phyloP scores from a whole-genome alignment of 2,797 vertebrate species.

The Crax fasciolata region DNA sequence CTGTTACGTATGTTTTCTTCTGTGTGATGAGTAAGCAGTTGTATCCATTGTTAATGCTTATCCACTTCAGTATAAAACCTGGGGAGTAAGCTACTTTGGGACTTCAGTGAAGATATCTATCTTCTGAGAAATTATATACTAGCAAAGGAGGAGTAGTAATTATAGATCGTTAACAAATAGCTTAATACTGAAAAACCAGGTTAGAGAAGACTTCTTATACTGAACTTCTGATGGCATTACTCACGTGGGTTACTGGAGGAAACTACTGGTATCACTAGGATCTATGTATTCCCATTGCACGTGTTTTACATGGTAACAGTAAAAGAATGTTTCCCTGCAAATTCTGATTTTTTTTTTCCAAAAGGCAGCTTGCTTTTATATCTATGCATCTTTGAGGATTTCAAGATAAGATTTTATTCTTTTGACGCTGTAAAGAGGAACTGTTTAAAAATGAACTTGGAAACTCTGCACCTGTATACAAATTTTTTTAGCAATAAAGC shows the following conservation, averaged over 20 bases:
- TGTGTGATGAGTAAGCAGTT: conserved; percentile 25
- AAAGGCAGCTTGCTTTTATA: conserved; percentile 85
- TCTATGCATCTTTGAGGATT: conserved; percentile 86
- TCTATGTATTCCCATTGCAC: conserved; percentile 38
- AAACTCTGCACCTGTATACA: conserved; percentile 85
- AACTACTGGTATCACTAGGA: not conserved
- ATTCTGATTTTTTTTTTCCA: conserved; percentile 77
- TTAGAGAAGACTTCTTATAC: not conserved
- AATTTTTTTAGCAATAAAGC: conserved; percentile 86
- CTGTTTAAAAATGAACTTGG: conserved; percentile 81
- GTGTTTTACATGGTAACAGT: conserved; percentile 53
- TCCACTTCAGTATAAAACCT: not conserved
- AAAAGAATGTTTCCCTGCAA: conserved; percentile 75
- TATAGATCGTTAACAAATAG: not conserved
- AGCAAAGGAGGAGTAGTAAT: not conserved
- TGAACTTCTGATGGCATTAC: conserved; percentile 32
- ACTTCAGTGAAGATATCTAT: not conserved
- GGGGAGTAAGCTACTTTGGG: not conserved
- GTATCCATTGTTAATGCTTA: conserved; percentile 1
- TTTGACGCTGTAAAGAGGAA: conserved; percentile 82
- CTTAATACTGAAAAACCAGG: not conserved
- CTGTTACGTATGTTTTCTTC: not conserved
- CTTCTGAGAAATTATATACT: not conserved
- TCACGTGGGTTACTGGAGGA: not conserved
- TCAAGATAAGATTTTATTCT: conserved; percentile 80